Percentiles rank a stretch among this genome's conserved stretches.
These are phyloP conservation scores for Petromus typicus DNA, from an alignment of 2,113 vertebrate genomes.

Conservation along the genomic window DNA sequence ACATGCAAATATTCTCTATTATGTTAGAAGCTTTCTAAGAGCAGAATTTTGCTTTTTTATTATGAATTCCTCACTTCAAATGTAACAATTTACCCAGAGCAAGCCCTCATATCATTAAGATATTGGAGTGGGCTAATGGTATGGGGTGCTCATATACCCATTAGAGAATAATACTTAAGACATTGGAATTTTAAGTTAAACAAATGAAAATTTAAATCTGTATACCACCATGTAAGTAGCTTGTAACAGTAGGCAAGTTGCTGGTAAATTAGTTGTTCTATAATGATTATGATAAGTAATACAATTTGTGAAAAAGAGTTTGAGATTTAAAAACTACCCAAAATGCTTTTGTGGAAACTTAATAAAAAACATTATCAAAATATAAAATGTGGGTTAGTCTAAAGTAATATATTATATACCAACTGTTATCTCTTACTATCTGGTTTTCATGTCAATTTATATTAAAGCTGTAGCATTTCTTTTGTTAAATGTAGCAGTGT, in stretches of 20 bases:
- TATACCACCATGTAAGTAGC: background rate
- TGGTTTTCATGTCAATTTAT: too few species aligned
- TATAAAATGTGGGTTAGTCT: background rate
- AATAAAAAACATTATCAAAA: slow-evolving; percentile 32
- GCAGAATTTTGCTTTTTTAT: background rate
- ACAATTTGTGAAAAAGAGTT: background rate
- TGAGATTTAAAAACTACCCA: background rate
- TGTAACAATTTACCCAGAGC: background rate
- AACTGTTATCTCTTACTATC: background rate
- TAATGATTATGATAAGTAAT: background rate
- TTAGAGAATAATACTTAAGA: background rate
- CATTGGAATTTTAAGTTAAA: background rate
- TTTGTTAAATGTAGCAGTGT: background rate
- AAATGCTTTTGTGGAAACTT: background rate
- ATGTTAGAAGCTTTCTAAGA: background rate
- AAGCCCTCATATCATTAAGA: background rate
- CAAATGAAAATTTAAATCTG: background rate
- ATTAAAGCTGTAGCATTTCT: too few species aligned
- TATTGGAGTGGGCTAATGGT: background rate
- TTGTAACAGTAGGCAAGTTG: background rate
- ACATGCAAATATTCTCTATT: background rate
- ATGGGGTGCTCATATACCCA: background rate
- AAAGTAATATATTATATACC: background rate
- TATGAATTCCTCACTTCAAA: background rate
- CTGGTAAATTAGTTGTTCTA: background rate